Conservation (phyloP, 2,113 vertebrate species). For the Platysternon megacephalum region DNA sequence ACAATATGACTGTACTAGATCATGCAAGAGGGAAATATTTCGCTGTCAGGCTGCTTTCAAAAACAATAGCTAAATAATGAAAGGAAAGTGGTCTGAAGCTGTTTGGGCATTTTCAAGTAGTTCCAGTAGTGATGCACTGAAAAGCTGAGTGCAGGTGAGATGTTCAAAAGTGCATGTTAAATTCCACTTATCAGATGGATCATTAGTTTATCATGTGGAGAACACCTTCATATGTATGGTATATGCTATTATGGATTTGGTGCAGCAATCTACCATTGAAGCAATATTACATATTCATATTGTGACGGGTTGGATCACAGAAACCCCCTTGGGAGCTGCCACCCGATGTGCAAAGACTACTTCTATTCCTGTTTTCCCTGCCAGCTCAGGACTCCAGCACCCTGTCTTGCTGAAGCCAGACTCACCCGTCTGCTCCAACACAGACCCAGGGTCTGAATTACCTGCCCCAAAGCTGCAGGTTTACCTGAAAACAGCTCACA, state of each 20-base stretch:
- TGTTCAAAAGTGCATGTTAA: neutral
- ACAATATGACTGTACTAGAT: neutral
- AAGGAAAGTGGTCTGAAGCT: neutral
- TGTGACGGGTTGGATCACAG: no score
- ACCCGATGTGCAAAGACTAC: no score
- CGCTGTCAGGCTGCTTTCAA: neutral
- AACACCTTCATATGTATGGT: neutral
- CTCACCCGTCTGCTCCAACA: no score
- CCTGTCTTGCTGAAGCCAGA: no score
- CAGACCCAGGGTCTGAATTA: no score
- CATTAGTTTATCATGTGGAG: fast-evolving
- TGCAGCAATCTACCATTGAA: neutral
- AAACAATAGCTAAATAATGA: conserved; percentile 1
- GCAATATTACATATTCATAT: neutral
- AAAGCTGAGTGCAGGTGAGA: neutral
- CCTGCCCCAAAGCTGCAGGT: no score
- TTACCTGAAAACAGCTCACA: no score
- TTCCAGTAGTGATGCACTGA: neutral
- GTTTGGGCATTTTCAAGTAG: neutral
- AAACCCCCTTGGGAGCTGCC: no score
- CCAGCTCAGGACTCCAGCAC: no score
- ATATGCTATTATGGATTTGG: neutral
- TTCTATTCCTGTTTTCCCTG: no score
- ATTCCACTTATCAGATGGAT: neutral
- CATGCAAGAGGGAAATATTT: neutral